phyloP scores from a whole-genome alignment of 2,888 invertebrate genomes.

The Cryptophagus acutangulus region DNA sequence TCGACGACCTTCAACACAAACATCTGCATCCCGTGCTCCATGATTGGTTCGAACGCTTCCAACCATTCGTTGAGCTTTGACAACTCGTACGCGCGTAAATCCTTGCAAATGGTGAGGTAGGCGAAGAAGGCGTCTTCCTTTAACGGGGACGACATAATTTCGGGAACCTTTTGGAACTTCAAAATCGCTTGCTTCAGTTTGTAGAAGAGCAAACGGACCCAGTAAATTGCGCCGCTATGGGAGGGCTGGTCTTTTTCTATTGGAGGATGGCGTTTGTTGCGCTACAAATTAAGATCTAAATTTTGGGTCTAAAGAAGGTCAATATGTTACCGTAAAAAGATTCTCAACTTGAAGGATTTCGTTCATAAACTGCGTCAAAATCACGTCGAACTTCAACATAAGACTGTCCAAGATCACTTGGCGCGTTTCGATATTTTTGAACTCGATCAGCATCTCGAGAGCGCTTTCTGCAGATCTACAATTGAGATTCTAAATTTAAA shows the following conservation, averaged over 20 bases:
- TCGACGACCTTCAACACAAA: conserved; percentile 55
- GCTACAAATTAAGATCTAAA: conserved; percentile 45
- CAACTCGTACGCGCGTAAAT: conserved; percentile 72
- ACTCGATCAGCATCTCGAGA: conserved; percentile 71
- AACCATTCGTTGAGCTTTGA: conserved; percentile 68
- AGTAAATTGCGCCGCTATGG: conserved; percentile 78
- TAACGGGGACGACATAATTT: conserved; percentile 66
- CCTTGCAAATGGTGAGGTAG: conserved; percentile 69
- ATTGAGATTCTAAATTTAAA: conserved; percentile 7
- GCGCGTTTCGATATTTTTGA: conserved; percentile 73
- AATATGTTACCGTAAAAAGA: conserved; percentile 59
- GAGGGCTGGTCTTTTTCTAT: conserved; percentile 72
- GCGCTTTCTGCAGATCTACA: conserved; percentile 75
- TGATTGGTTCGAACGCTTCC: conserved; percentile 56
- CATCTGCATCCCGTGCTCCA: conserved; percentile 65
- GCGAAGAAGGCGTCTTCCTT: conserved; percentile 74
- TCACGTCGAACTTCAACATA: conserved; percentile 75
- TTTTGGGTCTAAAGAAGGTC: neutral
- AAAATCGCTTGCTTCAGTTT: conserved; percentile 76
- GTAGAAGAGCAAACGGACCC: conserved; percentile 75
- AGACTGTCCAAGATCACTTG: conserved; percentile 67
- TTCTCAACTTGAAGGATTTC: conserved; percentile 71
- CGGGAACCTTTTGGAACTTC: conserved; percentile 70
- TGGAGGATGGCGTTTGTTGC: conserved; percentile 61
- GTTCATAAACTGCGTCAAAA: conserved; percentile 78